Evolutionary conservation across 64 coral and sea anemone genomes (phyloP), one percentile per base, ranked within the genome.

Genomic region (Hydrozoanthus tunicans): DNA sequence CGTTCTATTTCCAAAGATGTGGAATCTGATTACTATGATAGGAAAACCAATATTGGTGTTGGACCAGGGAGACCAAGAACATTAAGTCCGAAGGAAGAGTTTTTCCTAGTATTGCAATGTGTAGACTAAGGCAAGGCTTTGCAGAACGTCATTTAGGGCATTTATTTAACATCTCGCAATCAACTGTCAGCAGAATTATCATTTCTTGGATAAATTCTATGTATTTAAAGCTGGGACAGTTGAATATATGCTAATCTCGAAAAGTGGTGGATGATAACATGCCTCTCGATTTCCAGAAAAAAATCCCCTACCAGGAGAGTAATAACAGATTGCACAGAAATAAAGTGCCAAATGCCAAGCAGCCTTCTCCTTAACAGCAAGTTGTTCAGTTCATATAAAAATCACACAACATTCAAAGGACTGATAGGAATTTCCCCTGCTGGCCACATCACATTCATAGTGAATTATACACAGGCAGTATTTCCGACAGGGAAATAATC

Each of bases 261-360:
- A 54, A 77, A 77, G 74, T 12, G 12, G 74, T 77, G 7, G 74
- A 56, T 56, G 32, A 54, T 54, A 77, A 53, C 32, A 77, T 77
- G 74, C 74, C 51, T 77, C 7, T 53, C 2, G 51, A 53, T 53
- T 77, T 77, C 7, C 32, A 77, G 51, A 77, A 43, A 14, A 14
- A 77, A 77, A 12, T 77, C 15, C 51, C 11, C 43, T 15, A 54
- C 43, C 12, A 77, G 51, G 32, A 77, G 10, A 54, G 74, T 77
- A 53, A 77, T 56, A 77, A 77, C 56, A 54, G 74, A 77, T 54
- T 77, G 74, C 74, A 77, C 74, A 77, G 74, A 77, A 54, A 55
- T 77, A 53, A 77, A 55, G 74, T 77, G 43, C 74, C 74, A 77
- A 77, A 77, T 54, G 74, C 74, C 74, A 14, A 56, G 74, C 51